Base-by-base conservation (phyloP, 2,113 vertebrate genomes). In the Pipa parva region DNA sequence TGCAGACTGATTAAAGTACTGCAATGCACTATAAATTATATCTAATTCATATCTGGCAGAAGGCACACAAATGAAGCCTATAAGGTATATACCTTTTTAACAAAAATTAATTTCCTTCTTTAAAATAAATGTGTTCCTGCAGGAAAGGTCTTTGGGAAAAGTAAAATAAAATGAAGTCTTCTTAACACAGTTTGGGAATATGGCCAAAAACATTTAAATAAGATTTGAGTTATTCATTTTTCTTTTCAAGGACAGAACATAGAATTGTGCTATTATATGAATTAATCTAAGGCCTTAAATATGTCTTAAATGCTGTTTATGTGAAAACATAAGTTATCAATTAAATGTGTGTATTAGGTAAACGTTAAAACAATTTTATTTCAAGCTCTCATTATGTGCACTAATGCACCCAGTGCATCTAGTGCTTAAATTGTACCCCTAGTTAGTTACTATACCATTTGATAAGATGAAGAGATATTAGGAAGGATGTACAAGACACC, bases 91-190 rank as follows among this genome's bases (percentile, higher is more conserved):
- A 42, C 39, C n/a, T 42, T 42, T 17, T n/a, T 42, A 42, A 42
- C 39, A n/a, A 15, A 42, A 42, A 42, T 42, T n/a, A 42, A 42
- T 42, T n/a, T 42, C 39, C 39, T n/a, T 42, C 13, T n/a, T 42
- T 42, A 42, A 12, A 42, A 42, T 42, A 42, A 42, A 42, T 42
- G 39, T 42, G 39, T 42, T 42, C n/a, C 39, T 42, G 17, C 13
- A 42, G 39, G n/a, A 42, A n/a, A 42, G 39, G 39, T 42, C 39
- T 42, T 42, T 42, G 39, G 39, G n/a, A 42, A 42, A 42, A n/a
- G 39, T 15, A 17, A 18, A 39, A 42, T n/a, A 36, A 42, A n/a
- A 5, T n/a, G 15, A 36, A 9, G 33, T 36, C 9, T 36, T 17
- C 39, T 42, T 15, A 18, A 42, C 39, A 42, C 15, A 42, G n/a